Percentiles rank a stretch among this genome's conserved stretches.
Evolutionary conservation across 2,888 invertebrate species (phyloP).

Genomic region (Eremobia ochroleuca): DNA sequence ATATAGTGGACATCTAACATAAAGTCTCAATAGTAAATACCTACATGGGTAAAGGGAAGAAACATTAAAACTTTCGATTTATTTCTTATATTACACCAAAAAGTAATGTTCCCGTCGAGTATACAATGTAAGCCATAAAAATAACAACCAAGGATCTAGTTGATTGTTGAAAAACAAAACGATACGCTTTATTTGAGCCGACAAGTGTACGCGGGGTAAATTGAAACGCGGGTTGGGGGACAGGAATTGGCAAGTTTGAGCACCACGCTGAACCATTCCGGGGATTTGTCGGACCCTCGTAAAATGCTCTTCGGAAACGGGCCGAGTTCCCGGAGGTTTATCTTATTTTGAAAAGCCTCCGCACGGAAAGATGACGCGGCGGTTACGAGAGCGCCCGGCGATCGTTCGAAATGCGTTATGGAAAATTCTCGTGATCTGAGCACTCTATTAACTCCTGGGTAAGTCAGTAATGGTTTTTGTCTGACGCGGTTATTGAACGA

Average conservation of each 20-base stretch:
- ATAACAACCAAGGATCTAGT: constrained; percentile 74
- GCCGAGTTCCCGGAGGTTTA: constrained; percentile 75
- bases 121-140: constrained; percentile 75
- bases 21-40: neutral
- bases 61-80: constrained; percentile 57
- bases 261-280: constrained; percentile 76
- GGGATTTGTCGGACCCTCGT: constrained; percentile 85
- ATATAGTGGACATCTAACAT: neutral
- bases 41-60: neutral
- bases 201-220: constrained; percentile 81
- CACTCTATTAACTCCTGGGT: constrained; percentile 67
- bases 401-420: constrained; percentile 70
- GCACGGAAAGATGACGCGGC: constrained; percentile 76
- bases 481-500: constrained; percentile 56
- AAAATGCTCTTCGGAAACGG: constrained; percentile 81
- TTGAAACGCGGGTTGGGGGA: constrained; percentile 83
- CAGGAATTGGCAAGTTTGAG: constrained; percentile 80
- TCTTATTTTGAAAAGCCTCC: constrained; percentile 80
- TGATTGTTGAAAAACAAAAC: constrained; percentile 79
- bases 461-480: constrained; percentile 70
- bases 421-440: constrained; percentile 72
- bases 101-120: constrained; percentile 67
- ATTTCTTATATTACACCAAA: constrained; percentile 54
- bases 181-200: constrained; percentile 77
- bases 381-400: constrained; percentile 66